Evolutionary conservation across 2,113 vertebrate species (phyloP), one percentile per base, ranked within the genome.

Genomic region (Paracanthobrama guichenoti): DNA sequence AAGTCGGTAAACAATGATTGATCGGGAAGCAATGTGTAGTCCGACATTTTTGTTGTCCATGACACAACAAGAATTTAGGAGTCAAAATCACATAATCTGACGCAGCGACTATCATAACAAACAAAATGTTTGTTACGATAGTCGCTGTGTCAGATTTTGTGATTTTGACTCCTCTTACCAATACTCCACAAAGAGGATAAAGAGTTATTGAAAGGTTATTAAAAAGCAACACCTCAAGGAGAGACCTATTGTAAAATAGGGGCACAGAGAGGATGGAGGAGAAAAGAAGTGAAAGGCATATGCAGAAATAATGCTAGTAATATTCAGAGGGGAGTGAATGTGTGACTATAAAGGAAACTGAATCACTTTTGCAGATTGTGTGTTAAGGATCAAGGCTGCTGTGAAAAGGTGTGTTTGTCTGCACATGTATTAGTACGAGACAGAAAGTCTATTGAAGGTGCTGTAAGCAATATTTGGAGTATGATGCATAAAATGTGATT

Each of bases 311-410:
- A 42, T 57, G 35, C 42, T n/a, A 59, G 48, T 53, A 66, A 77
- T 48, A 67, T 62, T 35, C 8, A 57, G 16, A 22, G 75, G 74
- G 18, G 6, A 46, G 62, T 66, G 82, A 42, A 66, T 53, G 73
- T 55, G 74, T 28, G 60, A 57, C 39, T 42, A 50, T 74, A 39
- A 66, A 60, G 26, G 84, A 59, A 53, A 81, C 14, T 55, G 46
- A 64, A 72, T 57, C 50, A 24, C 44, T 84, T 84, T 77, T 55
- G 60, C 35, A 50, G 35, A 84, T 79, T 79, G n/a, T 79, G 46
- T 59, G 57, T 84, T 78, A 84, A 67, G 73, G 64, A 84, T 71
- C 74, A 84, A 84, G 78, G 67, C 67, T 85, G 74, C 18, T 64
- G 42, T 79, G 48, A 26, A 69, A 79, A 81, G 67, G 50, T 72